A percentile compares a stretch with the other conserved stretches of the same genome.
These are phyloP conservation scores for Drosophila obscura DNA, from an alignment of 1,140 invertebrate genomes.

Conservation along the genomic window DNA sequence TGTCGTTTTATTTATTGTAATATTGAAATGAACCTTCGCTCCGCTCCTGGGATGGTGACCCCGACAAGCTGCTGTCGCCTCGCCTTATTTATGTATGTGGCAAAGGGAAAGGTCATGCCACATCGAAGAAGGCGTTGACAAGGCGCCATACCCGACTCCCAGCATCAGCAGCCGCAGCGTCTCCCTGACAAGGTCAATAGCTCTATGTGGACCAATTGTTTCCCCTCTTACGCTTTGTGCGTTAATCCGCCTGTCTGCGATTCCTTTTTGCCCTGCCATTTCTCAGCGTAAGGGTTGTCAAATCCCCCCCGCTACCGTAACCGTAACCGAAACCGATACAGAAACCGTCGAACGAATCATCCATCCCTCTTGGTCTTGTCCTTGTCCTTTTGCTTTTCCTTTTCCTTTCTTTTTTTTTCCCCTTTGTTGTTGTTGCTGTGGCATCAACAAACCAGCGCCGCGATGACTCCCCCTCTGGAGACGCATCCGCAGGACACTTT, in stretches of 20 bases:
- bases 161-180: neutral
- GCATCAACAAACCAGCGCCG: neutral
- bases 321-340: constrained; percentile 39
- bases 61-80: constrained; percentile 17
- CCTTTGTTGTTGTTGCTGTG: constrained; percentile 3
- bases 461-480: neutral
- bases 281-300: constrained; percentile 49
- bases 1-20: constrained; percentile 51
- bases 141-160: constrained; percentile 23
- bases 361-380: constrained; percentile 7
- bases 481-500: constrained; percentile 30
- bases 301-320: constrained; percentile 25
- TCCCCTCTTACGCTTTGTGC: constrained; percentile 45
- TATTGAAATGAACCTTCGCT: constrained; percentile 37
- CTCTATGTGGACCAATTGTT: constrained; percentile 30
- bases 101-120: neutral
- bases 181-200: constrained; percentile 47
- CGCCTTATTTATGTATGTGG: constrained; percentile 49
- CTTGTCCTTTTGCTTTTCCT: constrained; percentile 1
- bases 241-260: constrained; percentile 62
- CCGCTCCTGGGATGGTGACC: neutral
- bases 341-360: constrained; percentile 6
- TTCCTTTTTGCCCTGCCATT: constrained; percentile 30
- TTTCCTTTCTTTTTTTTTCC: constrained; percentile 4
- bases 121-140: constrained; percentile 17